phyloP scores from a whole-genome alignment of 2,888 invertebrate species.

The Oscheius sp. region DNA sequence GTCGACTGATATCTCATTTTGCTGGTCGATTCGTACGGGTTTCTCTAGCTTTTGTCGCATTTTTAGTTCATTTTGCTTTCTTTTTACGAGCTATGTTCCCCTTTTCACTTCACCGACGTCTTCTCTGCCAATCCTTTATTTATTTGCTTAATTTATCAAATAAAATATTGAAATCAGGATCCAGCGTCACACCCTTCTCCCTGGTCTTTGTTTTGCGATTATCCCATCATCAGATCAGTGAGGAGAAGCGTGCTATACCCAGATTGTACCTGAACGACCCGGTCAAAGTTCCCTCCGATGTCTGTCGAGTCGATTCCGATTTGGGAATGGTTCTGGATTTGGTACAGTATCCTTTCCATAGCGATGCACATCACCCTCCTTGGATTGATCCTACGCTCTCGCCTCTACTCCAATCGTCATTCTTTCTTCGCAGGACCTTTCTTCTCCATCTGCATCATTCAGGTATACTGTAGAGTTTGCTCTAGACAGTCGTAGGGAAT shows the following conservation, averaged over 20 bases:
- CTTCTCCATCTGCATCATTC: background rate
- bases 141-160: too few species aligned
- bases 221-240: too few species aligned
- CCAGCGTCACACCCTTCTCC: too few species aligned
- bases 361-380: background rate
- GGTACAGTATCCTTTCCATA: background rate
- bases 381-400: background rate
- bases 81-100: too few species aligned
- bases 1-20: constrained; percentile 7
- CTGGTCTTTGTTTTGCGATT: too few species aligned
- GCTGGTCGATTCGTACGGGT: background rate
- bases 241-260: too few species aligned
- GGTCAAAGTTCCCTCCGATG: too few species aligned
- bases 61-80: too few species aligned
- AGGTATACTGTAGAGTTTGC: background rate
- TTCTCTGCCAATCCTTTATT: too few species aligned
- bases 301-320: background rate
- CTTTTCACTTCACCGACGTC: too few species aligned
- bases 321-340: background rate
- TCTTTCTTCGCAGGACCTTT: background rate
- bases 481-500: background rate
- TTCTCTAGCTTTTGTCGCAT: background rate
- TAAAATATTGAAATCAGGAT: too few species aligned
- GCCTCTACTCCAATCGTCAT: background rate
- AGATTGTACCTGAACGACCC: too few species aligned